Base-by-base conservation (phyloP, 2,888 invertebrate genomes). In the Drosophila pullipes region DNA sequence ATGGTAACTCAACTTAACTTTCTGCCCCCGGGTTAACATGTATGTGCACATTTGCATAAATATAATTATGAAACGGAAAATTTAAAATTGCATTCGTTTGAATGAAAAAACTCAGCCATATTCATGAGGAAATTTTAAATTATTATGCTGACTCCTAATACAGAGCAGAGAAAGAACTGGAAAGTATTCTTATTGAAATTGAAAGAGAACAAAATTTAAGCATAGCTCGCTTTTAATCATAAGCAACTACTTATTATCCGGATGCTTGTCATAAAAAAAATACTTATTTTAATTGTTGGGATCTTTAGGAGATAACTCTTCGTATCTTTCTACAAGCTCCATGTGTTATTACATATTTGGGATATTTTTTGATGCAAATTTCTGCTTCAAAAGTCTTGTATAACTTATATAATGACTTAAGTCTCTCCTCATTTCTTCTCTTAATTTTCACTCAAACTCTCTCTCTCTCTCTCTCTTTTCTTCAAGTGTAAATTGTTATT, bases 41-140 rank as follows among this genome's bases (percentile, higher is more conserved):
- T 67, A 58, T 67, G 65, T 57, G 60, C 73, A 57, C 83, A 88
- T 91, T 90, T 89, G 85, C 89, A 91, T 91, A 91, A 90, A 90
- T 89, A 90, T 90, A 91, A 91, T 91, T 89, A 91, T 88, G 83
- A 69, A 81, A 81, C 63, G 82, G 78, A 73, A 89, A 78, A 81
- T 82, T 83, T 81, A 67, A 84, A 86, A 86, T 89, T 86, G 87
- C 80, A 88, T 78, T 61, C 76, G 65, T 59, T 73, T 60, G 67
- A 62, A 50, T 47, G 25, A 60, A 78, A 80, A 74, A 61, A 55
- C 47, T 65, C 37, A 35, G 69, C 47, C 54, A 81, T 79, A 79
- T 87, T 81, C 78, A 82, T 78, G 73, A 62, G 73, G 59, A 83
- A 83, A 83, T 85, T 88, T 62, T 60, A 11, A 81, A 81, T 4